A percentile compares a stretch with the other conserved stretches of the same genome.
phyloP scores from a whole-genome alignment of 2,113 vertebrate genomes.

The Castor canadensis region DNA sequence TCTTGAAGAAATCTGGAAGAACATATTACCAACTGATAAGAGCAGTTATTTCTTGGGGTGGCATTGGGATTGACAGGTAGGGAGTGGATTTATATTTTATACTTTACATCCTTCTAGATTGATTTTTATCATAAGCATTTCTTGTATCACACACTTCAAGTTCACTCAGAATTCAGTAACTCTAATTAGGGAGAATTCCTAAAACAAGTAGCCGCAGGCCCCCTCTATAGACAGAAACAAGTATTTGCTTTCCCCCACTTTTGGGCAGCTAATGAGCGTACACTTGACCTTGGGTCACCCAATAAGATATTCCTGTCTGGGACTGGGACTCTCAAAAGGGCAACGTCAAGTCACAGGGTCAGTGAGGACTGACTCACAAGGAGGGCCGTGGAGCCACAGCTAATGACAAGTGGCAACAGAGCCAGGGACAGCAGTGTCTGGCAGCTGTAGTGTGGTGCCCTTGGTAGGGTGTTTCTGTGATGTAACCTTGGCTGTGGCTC shows the following conservation, averaged over 20 bases:
- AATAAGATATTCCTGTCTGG: background rate
- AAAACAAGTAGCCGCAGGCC: background rate
- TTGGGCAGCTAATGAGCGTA: background rate
- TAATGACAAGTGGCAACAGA: background rate
- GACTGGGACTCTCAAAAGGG: background rate
- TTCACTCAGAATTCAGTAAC: background rate
- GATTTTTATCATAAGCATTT: background rate
- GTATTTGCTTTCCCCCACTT: background rate
- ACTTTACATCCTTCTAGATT: background rate
- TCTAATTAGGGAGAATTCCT: background rate
- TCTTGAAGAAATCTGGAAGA: background rate
- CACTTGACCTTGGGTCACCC: background rate
- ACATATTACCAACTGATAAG: background rate
- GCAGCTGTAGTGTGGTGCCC: background rate
- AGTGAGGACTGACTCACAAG: background rate
- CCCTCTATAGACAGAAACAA: background rate
- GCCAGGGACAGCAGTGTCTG: background rate
- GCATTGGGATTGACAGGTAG: background rate
- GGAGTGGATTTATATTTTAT: background rate
- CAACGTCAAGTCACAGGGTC: background rate
- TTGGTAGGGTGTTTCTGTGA: background rate
- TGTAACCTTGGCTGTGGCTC: background rate
- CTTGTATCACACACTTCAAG: background rate
- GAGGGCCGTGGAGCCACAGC: background rate
- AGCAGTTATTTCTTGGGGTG: background rate